Evolutionary conservation across 2,888 invertebrate genomes (phyloP), one percentile per base, ranked within the genome.

Genomic region (Caenorhabditis doughertyi): DNA sequence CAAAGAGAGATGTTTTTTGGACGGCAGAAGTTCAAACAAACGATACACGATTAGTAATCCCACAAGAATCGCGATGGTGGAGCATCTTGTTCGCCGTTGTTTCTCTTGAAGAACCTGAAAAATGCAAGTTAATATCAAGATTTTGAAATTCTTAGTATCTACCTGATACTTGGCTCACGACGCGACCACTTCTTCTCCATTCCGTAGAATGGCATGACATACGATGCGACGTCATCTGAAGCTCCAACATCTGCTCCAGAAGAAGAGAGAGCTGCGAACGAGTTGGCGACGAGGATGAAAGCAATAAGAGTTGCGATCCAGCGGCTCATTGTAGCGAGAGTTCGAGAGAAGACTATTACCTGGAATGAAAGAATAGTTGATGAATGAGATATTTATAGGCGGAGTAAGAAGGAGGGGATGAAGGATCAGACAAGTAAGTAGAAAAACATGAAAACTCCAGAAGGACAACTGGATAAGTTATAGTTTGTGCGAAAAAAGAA

Each of bases 121-220:
- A 32, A 7, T 27, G n/a, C 13, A 18, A 13, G 25, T 23, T 25
- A 21, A 39, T 11, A 27, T 3, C 7, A 11, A 18, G 18, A 9
- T 9, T 32, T 32, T 9, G 32, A 32, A 32, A 32, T 7, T 27
- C 13, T 13, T 18, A n/a, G 13, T 42, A 11, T 9, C 42, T 67
- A 83, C 83, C 83, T 70, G 51, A 83, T 83, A 55, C 83, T 83
- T 29, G 83, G 83, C 55, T 80, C 83, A 27, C 83, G 64, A 21
- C 83, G 79, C 56, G 76, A 80, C 83, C 83, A 83, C 65, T 83
- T 83, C 72, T 83, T 83, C 51, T 83, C 83, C 74, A 83, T 73
- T 39, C 82, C 82, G 44, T 72, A 82, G 60, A 82, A 82, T 49
- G 82, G 82, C 55, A 77, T 58, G 47, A 60, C 62, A 51, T 71